Evolutionary conservation across 2,888 invertebrate genomes (phyloP).

Genomic region (Drosophila trichaetosa): DNA sequence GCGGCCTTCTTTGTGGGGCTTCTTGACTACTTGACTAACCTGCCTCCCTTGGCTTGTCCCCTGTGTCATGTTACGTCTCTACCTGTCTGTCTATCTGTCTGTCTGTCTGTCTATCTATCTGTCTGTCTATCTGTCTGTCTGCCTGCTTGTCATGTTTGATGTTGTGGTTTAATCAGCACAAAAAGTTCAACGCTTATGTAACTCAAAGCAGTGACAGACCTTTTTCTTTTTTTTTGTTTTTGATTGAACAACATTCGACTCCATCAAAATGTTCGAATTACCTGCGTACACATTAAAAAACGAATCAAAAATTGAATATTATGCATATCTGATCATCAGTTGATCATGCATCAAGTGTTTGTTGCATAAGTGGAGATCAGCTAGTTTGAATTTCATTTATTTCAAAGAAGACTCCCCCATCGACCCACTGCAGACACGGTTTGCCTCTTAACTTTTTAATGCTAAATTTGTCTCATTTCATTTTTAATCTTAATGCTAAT

Average conservation of each 20-base stretch:
- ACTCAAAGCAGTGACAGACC: conserved; percentile 28
- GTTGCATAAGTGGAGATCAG: not conserved
- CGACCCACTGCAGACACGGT: not conserved
- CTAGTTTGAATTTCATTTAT: not conserved
- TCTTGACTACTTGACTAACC: conserved; percentile 23
- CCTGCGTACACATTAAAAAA: conserved; percentile 6
- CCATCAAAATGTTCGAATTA: not conserved
- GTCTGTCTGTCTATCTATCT: not conserved
- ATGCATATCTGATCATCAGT: conserved; percentile 9
- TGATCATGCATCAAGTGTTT: conserved; percentile 7
- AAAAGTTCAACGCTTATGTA: conserved; percentile 40
- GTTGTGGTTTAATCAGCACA: conserved; percentile 49
- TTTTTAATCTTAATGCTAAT: not conserved
- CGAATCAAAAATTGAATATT: conserved; percentile 15
- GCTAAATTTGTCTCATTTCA: not conserved
- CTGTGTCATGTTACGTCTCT: conserved; percentile 47
- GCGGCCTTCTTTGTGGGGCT: conserved; percentile 51
- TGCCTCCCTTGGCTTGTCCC: conserved; percentile 19
- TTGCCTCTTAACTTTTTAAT: not conserved
- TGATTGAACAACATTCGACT: conserved; percentile 6
- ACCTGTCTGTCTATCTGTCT: not conserved
- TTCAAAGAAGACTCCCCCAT: not conserved
- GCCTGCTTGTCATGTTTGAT: conserved; percentile 32
- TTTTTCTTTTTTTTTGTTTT: not conserved
- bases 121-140: not conserved